phyloP scores from a whole-genome alignment of 2,888 invertebrate genomes.

The Epistrophe eligans region DNA sequence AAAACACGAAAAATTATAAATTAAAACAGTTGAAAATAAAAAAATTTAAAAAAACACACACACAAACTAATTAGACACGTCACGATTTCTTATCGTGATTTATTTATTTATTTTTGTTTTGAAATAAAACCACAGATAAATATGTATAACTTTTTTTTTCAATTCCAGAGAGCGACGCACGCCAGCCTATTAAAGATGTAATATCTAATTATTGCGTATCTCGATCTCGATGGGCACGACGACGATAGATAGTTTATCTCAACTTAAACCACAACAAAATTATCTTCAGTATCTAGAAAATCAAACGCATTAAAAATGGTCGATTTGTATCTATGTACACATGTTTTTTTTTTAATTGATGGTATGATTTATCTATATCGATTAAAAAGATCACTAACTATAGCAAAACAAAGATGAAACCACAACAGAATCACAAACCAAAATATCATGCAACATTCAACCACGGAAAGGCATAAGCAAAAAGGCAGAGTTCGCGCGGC shows the following conservation, averaged over 20 bases:
- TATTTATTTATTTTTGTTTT: constrained; percentile 1
- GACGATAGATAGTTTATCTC: constrained; percentile 32
- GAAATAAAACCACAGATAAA: not conserved
- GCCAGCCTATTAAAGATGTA: constrained; percentile 55
- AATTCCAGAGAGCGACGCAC: constrained; percentile 26
- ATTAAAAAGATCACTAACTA: constrained; percentile 54
- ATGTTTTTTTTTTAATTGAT: constrained; percentile 11
- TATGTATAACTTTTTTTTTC: not conserved
- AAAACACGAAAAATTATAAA: not conserved
- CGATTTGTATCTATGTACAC: constrained; percentile 46
- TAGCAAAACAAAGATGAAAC: constrained; percentile 13
- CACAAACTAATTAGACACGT: not conserved
- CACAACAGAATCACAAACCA: constrained; percentile 6
- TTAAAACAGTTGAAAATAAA: not conserved
- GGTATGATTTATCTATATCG: constrained; percentile 41
- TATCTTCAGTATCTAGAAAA: constrained; percentile 64
- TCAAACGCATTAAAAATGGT: constrained; percentile 33
- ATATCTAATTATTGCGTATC: constrained; percentile 19
- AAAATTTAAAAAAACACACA: constrained; percentile 1
- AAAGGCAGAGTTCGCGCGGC: constrained; percentile 54
- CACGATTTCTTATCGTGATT: constrained; percentile 17
- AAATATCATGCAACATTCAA: constrained; percentile 4
- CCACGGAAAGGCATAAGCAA: constrained; percentile 39
- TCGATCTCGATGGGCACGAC: constrained; percentile 41
- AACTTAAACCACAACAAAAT: constrained; percentile 14